Conservation (phyloP, 2,113 vertebrate species). For the Orthochromis indermauri region DNA sequence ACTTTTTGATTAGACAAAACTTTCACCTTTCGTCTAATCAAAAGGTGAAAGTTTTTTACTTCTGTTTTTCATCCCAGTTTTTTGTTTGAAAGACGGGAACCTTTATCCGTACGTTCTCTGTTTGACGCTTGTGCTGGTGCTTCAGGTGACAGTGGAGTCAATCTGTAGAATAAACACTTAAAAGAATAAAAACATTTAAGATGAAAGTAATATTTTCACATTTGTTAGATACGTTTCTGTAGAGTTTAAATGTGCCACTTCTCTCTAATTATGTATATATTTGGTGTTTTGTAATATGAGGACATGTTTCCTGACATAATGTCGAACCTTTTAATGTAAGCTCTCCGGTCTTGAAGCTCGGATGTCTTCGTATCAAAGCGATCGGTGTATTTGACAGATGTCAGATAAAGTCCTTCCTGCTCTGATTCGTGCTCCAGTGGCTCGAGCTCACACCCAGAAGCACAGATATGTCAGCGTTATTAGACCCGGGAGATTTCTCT, state of each 20-base stretch:
- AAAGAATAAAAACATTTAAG: neutral
- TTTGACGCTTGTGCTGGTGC: rapidly evolving
- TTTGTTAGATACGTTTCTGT: neutral
- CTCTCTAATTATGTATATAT: neutral
- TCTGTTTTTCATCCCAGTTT: neutral
- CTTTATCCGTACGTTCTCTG: neutral
- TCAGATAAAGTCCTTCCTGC: conserved; percentile 44
- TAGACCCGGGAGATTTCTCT: neutral
- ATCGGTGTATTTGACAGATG: conserved; percentile 48
- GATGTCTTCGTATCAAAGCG: conserved; percentile 51
- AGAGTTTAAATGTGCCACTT: neutral
- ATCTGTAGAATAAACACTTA: neutral
- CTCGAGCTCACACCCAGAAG: neutral
- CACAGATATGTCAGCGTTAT: neutral
- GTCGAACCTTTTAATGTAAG: conserved; percentile 9
- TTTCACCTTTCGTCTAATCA: rapidly evolving
- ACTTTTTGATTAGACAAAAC: neutral
- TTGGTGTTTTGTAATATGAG: conserved; percentile 3
- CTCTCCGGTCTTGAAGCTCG: neutral
- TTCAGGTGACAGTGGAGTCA: neutral
- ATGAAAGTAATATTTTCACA: rapidly evolving
- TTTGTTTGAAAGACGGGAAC: neutral
- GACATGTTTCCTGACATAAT: conserved; percentile 31
- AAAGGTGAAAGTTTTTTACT: neutral
- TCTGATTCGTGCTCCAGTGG: conserved; percentile 2